Percentiles rank a stretch among this genome's conserved stretches.
phyloP scores from a whole-genome alignment of 1,140 invertebrate genomes.

The Contarinia nasturtii region DNA sequence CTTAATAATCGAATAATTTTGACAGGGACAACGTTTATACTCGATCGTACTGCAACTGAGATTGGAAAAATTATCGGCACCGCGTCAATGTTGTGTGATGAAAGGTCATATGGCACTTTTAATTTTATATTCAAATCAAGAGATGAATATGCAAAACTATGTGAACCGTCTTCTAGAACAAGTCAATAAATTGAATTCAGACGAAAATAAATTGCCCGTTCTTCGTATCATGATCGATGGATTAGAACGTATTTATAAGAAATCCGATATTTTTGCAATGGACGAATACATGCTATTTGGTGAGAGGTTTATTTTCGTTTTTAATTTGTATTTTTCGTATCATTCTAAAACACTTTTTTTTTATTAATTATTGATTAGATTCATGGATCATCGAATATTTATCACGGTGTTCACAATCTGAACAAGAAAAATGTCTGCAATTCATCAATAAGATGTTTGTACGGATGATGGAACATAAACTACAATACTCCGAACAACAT shows the following conservation, averaged over 20 bases:
- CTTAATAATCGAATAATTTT: not conserved
- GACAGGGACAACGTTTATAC: slow-evolving; percentile 10
- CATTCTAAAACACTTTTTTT: not conserved
- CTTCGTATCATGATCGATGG: slow-evolving; percentile 9
- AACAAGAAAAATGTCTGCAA: slow-evolving; percentile 18
- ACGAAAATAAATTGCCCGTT: slow-evolving; percentile 8
- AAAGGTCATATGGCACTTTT: slow-evolving; percentile 20
- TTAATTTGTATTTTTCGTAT: not conserved
- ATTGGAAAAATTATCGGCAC: slow-evolving; percentile 14
- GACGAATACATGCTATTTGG: slow-evolving; percentile 17
- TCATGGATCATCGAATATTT: slow-evolving; percentile 18
- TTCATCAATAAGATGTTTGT: slow-evolving; percentile 12
- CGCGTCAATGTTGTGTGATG: slow-evolving; percentile 11
- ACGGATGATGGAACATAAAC: too few relatives aligned
- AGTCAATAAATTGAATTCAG: slow-evolving; percentile 11
- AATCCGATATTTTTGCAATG: slow-evolving; percentile 12
- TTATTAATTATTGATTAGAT: not conserved
- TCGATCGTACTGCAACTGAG: slow-evolving; percentile 15
- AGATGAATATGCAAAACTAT: slow-evolving; percentile 12
- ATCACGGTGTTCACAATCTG: slow-evolving; percentile 12
- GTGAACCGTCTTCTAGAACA: slow-evolving; percentile 15
- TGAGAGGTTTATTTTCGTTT: not conserved
- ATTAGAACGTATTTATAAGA: slow-evolving; percentile 12
- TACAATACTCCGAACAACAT: not conserved
- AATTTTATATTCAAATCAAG: slow-evolving; percentile 13